Evolutionary conservation across 2,797 vertebrate species (phyloP).

Genomic region (Macrochelys suwanniensis): DNA sequence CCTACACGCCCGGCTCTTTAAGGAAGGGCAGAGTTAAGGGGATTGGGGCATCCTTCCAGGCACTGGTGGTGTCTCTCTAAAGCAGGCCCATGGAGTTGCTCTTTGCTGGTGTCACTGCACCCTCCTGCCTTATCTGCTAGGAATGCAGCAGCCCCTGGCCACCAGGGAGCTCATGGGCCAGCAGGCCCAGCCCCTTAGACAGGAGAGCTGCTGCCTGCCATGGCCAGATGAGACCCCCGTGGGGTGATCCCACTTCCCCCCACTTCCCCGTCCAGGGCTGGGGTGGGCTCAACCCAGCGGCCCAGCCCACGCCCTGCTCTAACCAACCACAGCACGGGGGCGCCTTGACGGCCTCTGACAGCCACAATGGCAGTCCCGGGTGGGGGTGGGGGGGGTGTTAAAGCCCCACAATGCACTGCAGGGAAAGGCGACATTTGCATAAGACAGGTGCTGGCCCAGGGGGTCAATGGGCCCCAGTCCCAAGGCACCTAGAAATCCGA

Average conservation of each 20-base stretch:
- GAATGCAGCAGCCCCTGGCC: constrained; percentile 56
- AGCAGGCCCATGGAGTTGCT: background rate
- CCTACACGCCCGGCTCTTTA: background rate
- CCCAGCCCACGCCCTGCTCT: background rate
- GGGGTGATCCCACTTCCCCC: background rate
- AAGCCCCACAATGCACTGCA: background rate
- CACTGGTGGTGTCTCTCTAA: background rate
- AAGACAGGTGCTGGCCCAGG: background rate
- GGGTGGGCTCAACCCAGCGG: background rate
- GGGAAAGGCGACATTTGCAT: background rate
- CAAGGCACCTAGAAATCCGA: background rate
- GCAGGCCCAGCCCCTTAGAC: background rate
- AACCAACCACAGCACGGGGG: background rate
- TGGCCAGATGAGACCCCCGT: background rate
- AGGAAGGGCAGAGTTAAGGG: background rate
- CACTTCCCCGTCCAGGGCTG: background rate
- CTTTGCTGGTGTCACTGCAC: background rate
- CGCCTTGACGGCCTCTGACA: background rate
- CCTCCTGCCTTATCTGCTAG: background rate
- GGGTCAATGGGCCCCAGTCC: background rate
- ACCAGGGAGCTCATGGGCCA: background rate
- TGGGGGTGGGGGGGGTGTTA: too few relatives aligned
- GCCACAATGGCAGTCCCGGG: background rate
- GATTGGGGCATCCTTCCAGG: background rate
- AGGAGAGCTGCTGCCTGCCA: background rate